Conservation (phyloP, 2,113 vertebrate species). For the Nanorana parkeri region DNA sequence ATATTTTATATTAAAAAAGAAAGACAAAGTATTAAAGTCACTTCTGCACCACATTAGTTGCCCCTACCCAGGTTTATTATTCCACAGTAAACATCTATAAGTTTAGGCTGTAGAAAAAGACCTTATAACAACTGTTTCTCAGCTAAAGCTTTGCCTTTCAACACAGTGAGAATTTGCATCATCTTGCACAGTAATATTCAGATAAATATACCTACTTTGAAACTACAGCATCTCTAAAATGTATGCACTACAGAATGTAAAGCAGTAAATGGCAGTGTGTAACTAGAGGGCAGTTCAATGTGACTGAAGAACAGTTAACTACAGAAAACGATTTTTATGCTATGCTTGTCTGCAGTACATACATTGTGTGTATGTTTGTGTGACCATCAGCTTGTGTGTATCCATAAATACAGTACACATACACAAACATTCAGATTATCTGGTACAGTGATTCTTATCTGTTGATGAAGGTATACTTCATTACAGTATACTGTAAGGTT, state of each 20-base stretch:
- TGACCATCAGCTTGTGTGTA: too few relatives aligned
- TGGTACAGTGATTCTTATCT: conserved; percentile 21
- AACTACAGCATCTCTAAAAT: conserved; percentile 1
- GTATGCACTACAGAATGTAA: conserved; percentile 24
- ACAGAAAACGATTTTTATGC: neutral
- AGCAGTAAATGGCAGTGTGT: conserved; percentile 29
- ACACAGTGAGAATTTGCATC: neutral
- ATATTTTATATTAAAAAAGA: neutral
- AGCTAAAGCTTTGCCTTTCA: neutral
- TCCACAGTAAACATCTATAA: conserved; percentile 44
- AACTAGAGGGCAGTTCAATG: neutral
- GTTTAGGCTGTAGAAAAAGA: conserved; percentile 2
- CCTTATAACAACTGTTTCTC: neutral
- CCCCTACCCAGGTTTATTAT: neutral
- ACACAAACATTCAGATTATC: too few relatives aligned
- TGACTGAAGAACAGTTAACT: neutral
- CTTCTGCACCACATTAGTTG: neutral
- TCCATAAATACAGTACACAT: too few relatives aligned
- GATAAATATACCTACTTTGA: neutral
- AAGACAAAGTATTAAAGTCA: neutral
- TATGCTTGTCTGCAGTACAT: too few relatives aligned
- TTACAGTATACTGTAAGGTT: neutral
- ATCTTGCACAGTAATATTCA: neutral
- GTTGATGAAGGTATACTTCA: neutral
- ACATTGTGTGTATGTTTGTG: too few relatives aligned